Evolutionary conservation across 2,888 invertebrate genomes (phyloP).

Genomic region (Mythimna impura): DNA sequence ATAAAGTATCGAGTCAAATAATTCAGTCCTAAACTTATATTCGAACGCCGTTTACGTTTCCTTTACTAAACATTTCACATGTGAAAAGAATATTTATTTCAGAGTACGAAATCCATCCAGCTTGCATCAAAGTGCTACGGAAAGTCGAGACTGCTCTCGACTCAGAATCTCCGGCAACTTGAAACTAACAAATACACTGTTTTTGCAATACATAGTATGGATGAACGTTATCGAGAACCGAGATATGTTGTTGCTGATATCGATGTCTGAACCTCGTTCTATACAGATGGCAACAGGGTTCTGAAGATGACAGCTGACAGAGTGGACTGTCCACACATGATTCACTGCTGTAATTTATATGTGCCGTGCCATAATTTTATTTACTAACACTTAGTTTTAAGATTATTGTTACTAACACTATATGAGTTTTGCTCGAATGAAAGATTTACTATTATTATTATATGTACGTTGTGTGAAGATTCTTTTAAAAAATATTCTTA

Average conservation of each 20-base stretch:
- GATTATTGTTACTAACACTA: no score
- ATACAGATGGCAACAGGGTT: no score
- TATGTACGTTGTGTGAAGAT: no score
- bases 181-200: conserved; percentile 27
- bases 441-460: no score
- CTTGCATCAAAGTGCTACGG: conserved; percentile 18
- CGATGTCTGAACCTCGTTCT: not conserved
- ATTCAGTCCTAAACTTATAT: not conserved
- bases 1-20: not conserved
- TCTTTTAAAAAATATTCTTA: no score
- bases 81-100: conserved; percentile 25
- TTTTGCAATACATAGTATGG: conserved; percentile 13
- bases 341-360: no score
- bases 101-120: conserved; percentile 7
- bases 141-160: conserved; percentile 23
- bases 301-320: no score
- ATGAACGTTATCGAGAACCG: not conserved
- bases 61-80: not conserved
- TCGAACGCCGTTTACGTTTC: conserved; percentile 1
- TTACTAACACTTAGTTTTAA: no score
- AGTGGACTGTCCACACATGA: no score
- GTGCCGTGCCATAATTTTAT: no score
- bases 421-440: no score
- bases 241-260: conserved; percentile 6
- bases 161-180: conserved; percentile 21